Evolutionary conservation across 2,797 vertebrate species (phyloP), one percentile per base, ranked within the genome.

Genomic region (Potorous gilbertii): DNA sequence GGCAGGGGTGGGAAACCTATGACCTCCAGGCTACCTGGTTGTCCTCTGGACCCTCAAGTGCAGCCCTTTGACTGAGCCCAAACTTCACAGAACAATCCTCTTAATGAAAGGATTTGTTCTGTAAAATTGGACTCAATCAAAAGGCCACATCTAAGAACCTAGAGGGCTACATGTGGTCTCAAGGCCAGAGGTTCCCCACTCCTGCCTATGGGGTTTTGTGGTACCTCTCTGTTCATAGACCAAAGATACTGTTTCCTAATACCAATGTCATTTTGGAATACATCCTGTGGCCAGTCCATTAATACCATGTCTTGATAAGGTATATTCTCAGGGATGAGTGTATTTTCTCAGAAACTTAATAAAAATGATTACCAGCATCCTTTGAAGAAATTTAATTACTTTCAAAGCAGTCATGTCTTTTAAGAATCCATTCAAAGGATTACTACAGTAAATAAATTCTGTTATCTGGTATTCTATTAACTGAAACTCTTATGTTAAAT

Each of bases 211-310:
- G 62, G 62, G 14, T 21, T 74, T 66, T 66, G 59, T 66, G 13
- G 59, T n/a, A 66, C 13, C 31, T 66, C 4, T 74, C 34, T 74
- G 16, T 16, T n/a, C n/a, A 74, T 21, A 74, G 34, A 16, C 5
- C 34, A 74, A 40, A 40, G 34, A 40, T n/a, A 21, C 34, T 92
- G 16, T 6, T 90, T 34, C 90, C 1, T 27, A 62, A 93, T 28
- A 1, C 29, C 5, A 5, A 81, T 95, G 90, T 95, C 31, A 92
- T 94, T 94, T 91, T 62, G 13, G 96, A 93, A 92, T 66, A 62
- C 4, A 31, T 56, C 27, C n/a, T 57, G 54, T 13, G 29, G 31
- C 14, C 59, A 94, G 74, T 95, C 28, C 3, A 54, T 5, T 4
- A 55, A 11, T 50, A 57, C 6, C 34, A 55, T 40, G 8, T 59